Conservation (phyloP, 2,113 vertebrate genomes). For the Oncorhynchus keta region DNA sequence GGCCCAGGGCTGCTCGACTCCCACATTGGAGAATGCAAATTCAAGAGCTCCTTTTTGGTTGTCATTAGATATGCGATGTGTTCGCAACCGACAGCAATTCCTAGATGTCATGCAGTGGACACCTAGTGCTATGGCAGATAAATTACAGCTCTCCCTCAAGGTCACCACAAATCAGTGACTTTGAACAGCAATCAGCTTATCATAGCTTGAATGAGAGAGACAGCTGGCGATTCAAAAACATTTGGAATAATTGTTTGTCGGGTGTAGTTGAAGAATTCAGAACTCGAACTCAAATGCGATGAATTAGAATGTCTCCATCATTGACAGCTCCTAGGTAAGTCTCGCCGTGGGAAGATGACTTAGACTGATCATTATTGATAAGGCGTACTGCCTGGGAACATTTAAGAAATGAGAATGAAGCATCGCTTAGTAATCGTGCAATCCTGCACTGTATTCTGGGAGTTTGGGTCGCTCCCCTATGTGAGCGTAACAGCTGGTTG, state of each 20-base stretch:
- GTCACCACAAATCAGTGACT: conserved; percentile 3
- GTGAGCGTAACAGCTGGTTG: conserved; percentile 63
- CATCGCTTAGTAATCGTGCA: conserved; percentile 31
- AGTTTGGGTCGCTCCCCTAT: not conserved
- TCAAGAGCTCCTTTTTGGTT: conserved; percentile 8
- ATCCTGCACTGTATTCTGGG: conserved; percentile 63
- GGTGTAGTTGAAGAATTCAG: too few species aligned
- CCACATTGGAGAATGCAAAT: conserved; percentile 14
- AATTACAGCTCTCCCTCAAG: conserved; percentile 20
- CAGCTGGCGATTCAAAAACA: not conserved
- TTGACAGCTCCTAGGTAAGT: not conserved
- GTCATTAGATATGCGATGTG: conserved; percentile 6
- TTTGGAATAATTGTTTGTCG: too few species aligned
- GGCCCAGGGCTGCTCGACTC: conserved; percentile 10
- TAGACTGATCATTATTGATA: not conserved
- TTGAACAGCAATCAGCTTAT: conserved; percentile 21
- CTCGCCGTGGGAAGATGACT: not conserved
- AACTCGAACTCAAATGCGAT: not conserved
- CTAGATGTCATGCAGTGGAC: conserved; percentile 55
- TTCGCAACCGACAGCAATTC: conserved; percentile 21
- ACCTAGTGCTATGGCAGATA: conserved; percentile 49
- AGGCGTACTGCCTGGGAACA: not conserved
- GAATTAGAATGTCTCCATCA: not conserved
- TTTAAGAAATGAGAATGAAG: not conserved
- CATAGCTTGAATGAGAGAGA: not conserved